Evolutionary conservation across 1,140 invertebrate genomes (phyloP).

Genomic region (Euura saliciscinereae): DNA sequence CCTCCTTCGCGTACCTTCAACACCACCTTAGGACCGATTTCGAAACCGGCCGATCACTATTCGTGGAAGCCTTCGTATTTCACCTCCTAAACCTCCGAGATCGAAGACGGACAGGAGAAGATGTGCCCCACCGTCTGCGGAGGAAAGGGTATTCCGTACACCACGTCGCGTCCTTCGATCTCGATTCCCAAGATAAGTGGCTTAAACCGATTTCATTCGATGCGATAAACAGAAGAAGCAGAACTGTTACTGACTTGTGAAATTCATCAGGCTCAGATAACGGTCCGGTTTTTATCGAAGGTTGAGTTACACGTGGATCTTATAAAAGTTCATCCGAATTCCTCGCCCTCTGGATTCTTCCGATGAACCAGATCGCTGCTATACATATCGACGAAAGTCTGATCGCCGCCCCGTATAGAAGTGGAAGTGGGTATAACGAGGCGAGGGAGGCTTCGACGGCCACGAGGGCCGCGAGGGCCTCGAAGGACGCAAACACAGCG

Average conservation of each 20-base stretch:
- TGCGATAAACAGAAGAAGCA: too few relatives aligned
- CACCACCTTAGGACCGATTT: neutral
- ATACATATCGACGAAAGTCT: neutral
- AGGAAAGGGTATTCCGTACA: too few relatives aligned
- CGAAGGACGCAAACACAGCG: constrained; percentile 5
- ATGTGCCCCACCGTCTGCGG: neutral
- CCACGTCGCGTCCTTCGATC: too few relatives aligned
- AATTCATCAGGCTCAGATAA: too few relatives aligned
- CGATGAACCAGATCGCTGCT: too few relatives aligned
- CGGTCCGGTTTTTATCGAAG: too few relatives aligned
- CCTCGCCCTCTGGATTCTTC: neutral
- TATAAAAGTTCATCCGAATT: neutral
- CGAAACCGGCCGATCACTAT: neutral
- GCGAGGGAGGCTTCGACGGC: neutral
- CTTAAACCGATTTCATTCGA: too few relatives aligned
- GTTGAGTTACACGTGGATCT: too few relatives aligned
- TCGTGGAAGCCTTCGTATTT: neutral
- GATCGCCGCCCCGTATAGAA: neutral
- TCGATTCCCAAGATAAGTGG: too few relatives aligned
- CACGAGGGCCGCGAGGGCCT: neutral
- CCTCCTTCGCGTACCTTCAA: neutral
- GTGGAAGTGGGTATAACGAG: neutral
- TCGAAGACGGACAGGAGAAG: constrained; percentile 6
- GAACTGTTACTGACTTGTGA: too few relatives aligned
- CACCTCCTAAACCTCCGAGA: constrained; percentile 5